These are phyloP conservation scores for Plebejus anna DNA, from an alignment of 2,888 invertebrate genomes.

Conservation along the genomic window DNA sequence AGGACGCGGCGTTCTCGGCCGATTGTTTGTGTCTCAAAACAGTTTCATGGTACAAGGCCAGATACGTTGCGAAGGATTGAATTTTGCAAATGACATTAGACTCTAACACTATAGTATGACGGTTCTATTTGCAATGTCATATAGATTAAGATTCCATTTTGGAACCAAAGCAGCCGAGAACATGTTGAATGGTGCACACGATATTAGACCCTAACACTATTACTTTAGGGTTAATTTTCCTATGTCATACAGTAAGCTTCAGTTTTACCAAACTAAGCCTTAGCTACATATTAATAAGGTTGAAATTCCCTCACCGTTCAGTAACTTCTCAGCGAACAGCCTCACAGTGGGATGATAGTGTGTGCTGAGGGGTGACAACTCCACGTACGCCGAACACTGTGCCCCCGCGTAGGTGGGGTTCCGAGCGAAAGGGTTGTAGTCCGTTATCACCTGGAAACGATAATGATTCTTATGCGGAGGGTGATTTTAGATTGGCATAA, in stretches of 20 bases:
- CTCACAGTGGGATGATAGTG: slow-evolving; percentile 97
- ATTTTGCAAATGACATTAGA: no score
- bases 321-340: slow-evolving; percentile 89
- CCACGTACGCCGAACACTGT: slow-evolving; percentile 84
- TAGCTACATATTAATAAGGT: no score
- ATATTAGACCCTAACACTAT: neutral
- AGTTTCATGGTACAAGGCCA: no score
- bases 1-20: no score
- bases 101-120: no score
- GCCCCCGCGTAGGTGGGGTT: slow-evolving; percentile 94
- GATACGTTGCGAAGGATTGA: no score
- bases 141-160: no score
- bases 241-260: no score
- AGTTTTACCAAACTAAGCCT: no score
- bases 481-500: neutral
- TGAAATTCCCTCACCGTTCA: slow-evolving; percentile 77
- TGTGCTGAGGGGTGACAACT: slow-evolving; percentile 84
- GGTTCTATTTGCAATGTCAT: no score
- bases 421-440: slow-evolving; percentile 85
- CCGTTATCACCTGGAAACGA: slow-evolving; percentile 54
- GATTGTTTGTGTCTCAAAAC: no score
- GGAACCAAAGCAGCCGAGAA: no score
- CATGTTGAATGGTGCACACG: neutral
- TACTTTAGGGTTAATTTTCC: neutral
- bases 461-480: neutral